Percentiles rank a stretch among this genome's conserved stretches.
phyloP scores from a whole-genome alignment of 1,140 invertebrate species.

The Aphis gossypii region DNA sequence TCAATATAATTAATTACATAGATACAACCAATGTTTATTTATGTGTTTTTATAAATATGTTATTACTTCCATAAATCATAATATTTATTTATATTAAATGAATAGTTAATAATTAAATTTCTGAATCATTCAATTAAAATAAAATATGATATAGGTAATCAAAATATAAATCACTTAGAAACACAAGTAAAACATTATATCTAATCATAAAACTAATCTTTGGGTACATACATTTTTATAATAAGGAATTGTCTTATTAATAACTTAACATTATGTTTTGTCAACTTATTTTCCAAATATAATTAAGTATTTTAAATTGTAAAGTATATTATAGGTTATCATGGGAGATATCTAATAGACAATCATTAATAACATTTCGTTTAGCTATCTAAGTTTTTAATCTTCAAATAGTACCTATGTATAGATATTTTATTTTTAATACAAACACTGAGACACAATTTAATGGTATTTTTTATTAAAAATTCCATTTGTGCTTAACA shows the following conservation, averaged over 20 bases:
- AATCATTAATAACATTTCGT: background rate
- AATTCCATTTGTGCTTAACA: background rate
- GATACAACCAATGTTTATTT: background rate
- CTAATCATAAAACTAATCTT: background rate
- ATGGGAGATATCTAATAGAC: background rate
- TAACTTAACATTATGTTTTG: background rate
- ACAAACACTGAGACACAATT: background rate
- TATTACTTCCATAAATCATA: background rate
- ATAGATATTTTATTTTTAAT: background rate
- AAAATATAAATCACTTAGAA: background rate
- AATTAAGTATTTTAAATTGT: background rate
- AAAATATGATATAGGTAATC: background rate
- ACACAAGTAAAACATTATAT: background rate
- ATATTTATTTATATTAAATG: background rate
- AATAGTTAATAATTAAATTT: background rate
- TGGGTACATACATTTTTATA: background rate
- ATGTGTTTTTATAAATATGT: background rate
- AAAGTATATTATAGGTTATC: background rate
- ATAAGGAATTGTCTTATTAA: background rate
- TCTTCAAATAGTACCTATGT: background rate
- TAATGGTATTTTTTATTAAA: background rate
- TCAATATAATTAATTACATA: background rate
- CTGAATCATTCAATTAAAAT: background rate
- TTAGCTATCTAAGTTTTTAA: background rate
- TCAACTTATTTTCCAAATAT: background rate